Percentiles rank a stretch among this genome's conserved stretches.
Conservation (phyloP, 2,113 vertebrate species). For the Cinclus cinclus region DNA sequence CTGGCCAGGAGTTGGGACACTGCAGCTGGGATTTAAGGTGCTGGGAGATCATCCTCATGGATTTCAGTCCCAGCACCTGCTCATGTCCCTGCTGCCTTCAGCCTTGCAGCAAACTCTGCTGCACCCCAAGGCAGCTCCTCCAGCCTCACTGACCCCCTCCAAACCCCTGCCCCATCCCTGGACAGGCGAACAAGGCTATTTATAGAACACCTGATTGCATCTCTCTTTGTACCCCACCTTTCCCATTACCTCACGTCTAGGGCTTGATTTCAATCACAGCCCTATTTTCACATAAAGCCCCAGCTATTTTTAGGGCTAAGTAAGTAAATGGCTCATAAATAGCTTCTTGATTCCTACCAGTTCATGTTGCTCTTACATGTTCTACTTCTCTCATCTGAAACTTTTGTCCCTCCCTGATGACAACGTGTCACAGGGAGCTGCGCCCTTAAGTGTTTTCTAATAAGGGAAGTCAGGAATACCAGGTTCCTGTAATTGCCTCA, state of each 20-base stretch:
- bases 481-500: background rate
- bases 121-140: background rate
- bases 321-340: constrained; percentile 57
- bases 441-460: background rate
- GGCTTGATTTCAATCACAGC: constrained; percentile 59
- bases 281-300: constrained; percentile 25
- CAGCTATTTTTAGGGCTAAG: constrained; percentile 52
- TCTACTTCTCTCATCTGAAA: constrained; percentile 21
- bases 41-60: background rate
- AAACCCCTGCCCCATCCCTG: background rate
- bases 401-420: background rate
- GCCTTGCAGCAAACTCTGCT: background rate
- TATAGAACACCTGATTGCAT: background rate
- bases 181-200: background rate
- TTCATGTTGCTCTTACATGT: background rate
- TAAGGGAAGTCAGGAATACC: background rate
- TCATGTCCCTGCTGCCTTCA: accelerated
- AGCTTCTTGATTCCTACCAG: constrained; percentile 21
- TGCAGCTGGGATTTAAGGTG: background rate
- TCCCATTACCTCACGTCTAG: constrained; percentile 4
- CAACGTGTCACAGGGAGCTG: background rate
- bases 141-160: background rate
- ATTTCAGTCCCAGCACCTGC: background rate
- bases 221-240: background rate
- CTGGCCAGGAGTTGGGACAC: background rate